phyloP scores from a whole-genome alignment of 2,113 vertebrate genomes.

The Neopipo cinnamomea region DNA sequence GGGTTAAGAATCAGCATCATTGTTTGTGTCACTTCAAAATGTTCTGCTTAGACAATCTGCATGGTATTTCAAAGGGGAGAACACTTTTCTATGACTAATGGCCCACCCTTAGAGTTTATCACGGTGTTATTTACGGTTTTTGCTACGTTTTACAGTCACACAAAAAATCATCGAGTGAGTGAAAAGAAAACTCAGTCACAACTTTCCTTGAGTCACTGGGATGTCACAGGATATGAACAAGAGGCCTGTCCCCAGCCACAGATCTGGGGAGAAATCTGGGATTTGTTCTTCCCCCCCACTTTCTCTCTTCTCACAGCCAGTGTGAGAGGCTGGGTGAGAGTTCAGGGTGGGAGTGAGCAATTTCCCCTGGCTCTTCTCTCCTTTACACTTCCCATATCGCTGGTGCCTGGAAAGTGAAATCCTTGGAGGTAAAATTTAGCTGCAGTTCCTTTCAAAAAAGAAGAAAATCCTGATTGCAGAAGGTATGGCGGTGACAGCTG shows the following conservation, averaged over 20 bases:
- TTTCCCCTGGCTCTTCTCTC: too few species aligned
- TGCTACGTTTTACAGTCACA: neutral
- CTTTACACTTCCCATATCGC: rapidly evolving
- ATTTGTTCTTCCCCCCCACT: neutral
- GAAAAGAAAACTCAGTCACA: neutral
- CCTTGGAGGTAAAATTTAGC: too few species aligned
- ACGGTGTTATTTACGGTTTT: neutral
- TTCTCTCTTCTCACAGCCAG: neutral
- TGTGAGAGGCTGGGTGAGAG: rapidly evolving
- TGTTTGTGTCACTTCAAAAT: neutral
- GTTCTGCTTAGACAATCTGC: neutral
- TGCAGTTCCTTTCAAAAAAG: neutral
- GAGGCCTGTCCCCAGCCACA: neutral
- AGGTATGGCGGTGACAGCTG: neutral
- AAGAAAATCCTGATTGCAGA: neutral
- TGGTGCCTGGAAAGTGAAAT: neutral
- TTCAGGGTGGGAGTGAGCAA: rapidly evolving
- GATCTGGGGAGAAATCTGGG: neutral
- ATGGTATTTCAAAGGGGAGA: neutral
- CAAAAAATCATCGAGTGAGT: neutral
- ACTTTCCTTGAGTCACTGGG: neutral
- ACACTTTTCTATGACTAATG: neutral
- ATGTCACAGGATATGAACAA: rapidly evolving
- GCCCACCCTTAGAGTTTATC: neutral
- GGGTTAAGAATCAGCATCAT: neutral